These are phyloP conservation scores for Holcopasites calliopsidis DNA, from an alignment of 1,140 invertebrate genomes.

Conservation along the genomic window DNA sequence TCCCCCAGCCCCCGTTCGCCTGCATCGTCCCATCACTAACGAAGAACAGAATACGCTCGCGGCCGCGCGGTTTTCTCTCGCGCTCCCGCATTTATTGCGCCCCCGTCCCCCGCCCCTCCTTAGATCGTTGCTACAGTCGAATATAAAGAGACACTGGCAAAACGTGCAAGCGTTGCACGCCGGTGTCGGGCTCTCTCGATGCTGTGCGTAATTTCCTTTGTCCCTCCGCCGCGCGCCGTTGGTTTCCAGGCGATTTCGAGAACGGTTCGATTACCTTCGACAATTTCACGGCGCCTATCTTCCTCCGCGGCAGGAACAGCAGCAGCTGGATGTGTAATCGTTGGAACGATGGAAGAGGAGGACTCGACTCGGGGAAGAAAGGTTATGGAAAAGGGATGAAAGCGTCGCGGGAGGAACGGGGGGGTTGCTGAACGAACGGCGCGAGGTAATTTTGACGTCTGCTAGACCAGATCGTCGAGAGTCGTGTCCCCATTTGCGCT, in stretches of 20 bases:
- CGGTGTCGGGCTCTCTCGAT: constrained; percentile 9
- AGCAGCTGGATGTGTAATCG: constrained; percentile 51
- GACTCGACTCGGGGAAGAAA: neutral
- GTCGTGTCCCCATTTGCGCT: neutral
- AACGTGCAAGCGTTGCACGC: neutral
- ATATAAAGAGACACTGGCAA: constrained; percentile 41
- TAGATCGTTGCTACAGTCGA: constrained; percentile 4
- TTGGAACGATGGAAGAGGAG: constrained; percentile 25
- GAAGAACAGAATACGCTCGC: constrained; percentile 47
- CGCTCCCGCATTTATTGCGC: constrained; percentile 35
- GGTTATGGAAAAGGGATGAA: neutral
- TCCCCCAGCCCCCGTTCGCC: neutral
- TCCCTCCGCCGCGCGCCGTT: constrained; percentile 55
- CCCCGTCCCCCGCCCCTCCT: constrained; percentile 11
- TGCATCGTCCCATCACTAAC: constrained; percentile 49
- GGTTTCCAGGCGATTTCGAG: constrained; percentile 54
- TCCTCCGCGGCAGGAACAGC: neutral
- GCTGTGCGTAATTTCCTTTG: constrained; percentile 61
- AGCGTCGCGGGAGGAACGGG: neutral
- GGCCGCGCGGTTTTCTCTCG: neutral
- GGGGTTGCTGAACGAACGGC: neutral
- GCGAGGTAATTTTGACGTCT: constrained; percentile 35
- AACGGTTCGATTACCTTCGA: constrained; percentile 55
- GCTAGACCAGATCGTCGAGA: neutral
- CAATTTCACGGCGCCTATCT: constrained; percentile 45